Percentiles rank a stretch among this genome's conserved stretches.
Conservation (phyloP, 2,113 vertebrate genomes). For the Peromyscus polionotus region DNA sequence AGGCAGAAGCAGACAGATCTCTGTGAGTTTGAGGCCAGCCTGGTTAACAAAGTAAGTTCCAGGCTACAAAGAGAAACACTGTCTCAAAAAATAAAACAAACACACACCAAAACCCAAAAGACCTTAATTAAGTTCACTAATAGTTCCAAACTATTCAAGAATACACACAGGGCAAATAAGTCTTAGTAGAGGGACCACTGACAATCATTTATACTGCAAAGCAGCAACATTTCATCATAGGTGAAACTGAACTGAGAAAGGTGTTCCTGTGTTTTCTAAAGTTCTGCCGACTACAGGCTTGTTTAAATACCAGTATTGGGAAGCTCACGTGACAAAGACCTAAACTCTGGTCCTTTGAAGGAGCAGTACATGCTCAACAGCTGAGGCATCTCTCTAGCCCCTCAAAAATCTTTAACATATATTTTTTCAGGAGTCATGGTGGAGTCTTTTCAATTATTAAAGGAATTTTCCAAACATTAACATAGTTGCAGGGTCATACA, state of each 20-base stretch:
- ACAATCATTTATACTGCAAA: conserved; percentile 8
- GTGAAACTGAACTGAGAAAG: conserved; percentile 22
- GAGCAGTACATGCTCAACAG: background rate
- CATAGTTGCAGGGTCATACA: background rate
- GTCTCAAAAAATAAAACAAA: background rate
- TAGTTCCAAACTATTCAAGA: conserved; percentile 19
- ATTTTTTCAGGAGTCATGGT: background rate
- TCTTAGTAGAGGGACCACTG: background rate
- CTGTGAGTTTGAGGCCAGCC: background rate
- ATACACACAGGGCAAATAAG: background rate
- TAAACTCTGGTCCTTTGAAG: background rate
- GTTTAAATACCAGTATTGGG: background rate
- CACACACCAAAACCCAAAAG: background rate
- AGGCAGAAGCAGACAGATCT: background rate
- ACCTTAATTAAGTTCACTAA: conserved; percentile 6
- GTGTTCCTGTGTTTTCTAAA: conserved; percentile 7
- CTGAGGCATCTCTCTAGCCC: background rate
- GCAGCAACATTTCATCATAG: conserved; percentile 10
- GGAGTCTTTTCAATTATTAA: background rate
- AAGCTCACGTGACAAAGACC: background rate
- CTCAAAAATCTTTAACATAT: background rate
- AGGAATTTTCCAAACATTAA: conserved; percentile 39
- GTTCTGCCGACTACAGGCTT: background rate
- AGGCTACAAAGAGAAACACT: background rate
- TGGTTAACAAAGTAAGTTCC: background rate